Conservation (phyloP, 2,888 invertebrate genomes). For the Liopterus haemorrhoidalis region DNA sequence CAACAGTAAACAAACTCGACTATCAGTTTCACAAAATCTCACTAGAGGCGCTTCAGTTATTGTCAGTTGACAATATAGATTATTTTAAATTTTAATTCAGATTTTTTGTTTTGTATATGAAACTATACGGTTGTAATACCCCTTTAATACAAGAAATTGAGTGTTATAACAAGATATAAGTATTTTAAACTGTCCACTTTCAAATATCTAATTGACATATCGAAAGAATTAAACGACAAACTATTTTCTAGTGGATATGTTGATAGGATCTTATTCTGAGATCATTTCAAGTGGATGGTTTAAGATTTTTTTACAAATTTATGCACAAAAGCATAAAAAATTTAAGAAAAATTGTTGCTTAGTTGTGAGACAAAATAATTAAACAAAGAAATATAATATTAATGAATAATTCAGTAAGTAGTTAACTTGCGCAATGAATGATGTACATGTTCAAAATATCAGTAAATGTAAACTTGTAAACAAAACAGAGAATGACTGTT, state of each 20-base stretch:
- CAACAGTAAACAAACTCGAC: too few relatives aligned
- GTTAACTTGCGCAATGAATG: constrained; percentile 38
- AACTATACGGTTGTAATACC: too few relatives aligned
- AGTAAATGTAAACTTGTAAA: constrained; percentile 42
- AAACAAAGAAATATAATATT: constrained; percentile 39
- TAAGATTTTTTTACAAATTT: constrained; percentile 20
- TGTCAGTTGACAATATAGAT: too few relatives aligned
- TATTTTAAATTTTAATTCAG: too few relatives aligned
- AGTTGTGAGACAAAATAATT: constrained; percentile 42
- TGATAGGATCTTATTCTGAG: neutral
- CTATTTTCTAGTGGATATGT: constrained; percentile 2
- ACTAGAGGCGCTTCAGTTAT: too few relatives aligned
- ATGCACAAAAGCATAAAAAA: constrained; percentile 11
- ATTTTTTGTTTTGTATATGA: too few relatives aligned
- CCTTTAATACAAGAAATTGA: too few relatives aligned
- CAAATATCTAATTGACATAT: constrained; percentile 10
- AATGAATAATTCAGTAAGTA: constrained; percentile 37
- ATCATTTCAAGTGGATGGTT: constrained; percentile 15
- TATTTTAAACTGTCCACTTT: neutral
- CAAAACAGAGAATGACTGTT: constrained; percentile 44
- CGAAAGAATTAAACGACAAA: constrained; percentile 10
- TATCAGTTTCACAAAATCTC: too few relatives aligned
- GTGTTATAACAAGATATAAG: too few relatives aligned
- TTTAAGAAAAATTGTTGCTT: constrained; percentile 41
- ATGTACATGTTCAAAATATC: constrained; percentile 45